Evolutionary conservation across 2,888 invertebrate genomes (phyloP).

Genomic region (Orchesellides sinensis): DNA sequence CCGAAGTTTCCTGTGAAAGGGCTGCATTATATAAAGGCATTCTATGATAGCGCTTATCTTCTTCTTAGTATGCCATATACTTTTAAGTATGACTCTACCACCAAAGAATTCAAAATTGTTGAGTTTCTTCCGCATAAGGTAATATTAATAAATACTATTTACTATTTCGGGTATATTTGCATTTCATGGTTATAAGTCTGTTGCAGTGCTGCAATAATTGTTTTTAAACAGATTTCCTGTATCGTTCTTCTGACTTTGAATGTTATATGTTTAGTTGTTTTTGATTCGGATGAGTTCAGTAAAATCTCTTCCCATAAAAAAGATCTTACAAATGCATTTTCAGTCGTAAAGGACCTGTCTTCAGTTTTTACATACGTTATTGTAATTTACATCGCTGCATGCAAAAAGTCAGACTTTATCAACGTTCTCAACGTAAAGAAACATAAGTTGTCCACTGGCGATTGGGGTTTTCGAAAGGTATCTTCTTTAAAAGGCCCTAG

Average conservation of each 20-base stretch:
- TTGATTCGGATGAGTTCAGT: background rate
- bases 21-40: background rate
- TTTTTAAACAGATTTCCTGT: too few species aligned
- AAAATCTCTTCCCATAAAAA: constrained; percentile 1
- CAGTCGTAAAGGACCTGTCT: background rate
- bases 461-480: background rate
- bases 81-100: too few species aligned
- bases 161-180: too few species aligned
- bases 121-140: too few species aligned
- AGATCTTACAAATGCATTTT: background rate
- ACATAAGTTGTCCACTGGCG: background rate
- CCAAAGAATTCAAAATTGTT: too few species aligned
- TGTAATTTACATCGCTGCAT: background rate
- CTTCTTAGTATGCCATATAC: background rate
- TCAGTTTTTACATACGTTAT: background rate
- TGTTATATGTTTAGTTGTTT: background rate
- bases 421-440: background rate
- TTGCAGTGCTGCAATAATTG: too few species aligned
- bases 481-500: too few species aligned
- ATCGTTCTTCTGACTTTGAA: too few species aligned
- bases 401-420: background rate
- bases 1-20: too few species aligned
- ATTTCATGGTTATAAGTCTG: too few species aligned
- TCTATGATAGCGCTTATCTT: background rate
- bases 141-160: too few species aligned